These are phyloP conservation scores for Anthonomus grandis DNA, from an alignment of 1,140 invertebrate species.

Conservation along the genomic window DNA sequence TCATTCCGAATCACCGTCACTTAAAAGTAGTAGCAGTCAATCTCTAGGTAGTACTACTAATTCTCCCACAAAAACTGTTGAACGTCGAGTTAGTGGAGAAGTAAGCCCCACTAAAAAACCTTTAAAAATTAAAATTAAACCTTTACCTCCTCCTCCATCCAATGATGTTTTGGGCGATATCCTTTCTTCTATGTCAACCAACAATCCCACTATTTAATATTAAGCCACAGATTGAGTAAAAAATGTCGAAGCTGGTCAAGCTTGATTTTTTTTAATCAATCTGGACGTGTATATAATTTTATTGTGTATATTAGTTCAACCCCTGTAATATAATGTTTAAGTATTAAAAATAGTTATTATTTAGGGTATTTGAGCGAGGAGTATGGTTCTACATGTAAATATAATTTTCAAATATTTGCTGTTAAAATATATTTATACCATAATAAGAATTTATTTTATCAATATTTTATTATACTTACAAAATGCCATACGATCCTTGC, in stretches of 20 bases:
- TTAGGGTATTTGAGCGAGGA: conserved; percentile 4
- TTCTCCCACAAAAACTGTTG: conserved; percentile 20
- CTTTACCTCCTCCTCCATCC: conserved; percentile 34
- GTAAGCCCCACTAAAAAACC: conserved; percentile 28
- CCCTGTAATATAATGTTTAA: too few species aligned
- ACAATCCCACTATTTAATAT: conserved; percentile 34
- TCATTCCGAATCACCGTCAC: conserved; percentile 13
- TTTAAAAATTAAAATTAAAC: conserved; percentile 38
- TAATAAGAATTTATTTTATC: too few species aligned
- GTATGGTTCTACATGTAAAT: too few species aligned
- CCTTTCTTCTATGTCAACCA: conserved; percentile 45
- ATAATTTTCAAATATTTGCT: too few species aligned
- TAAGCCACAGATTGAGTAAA: conserved; percentile 28
- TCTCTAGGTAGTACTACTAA: conserved; percentile 9
- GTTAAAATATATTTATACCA: too few species aligned
- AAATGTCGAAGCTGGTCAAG: neutral
- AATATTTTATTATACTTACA: too few species aligned
- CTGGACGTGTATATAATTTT: neutral
- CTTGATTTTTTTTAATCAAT: conserved; percentile 16
- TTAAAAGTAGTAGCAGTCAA: conserved; percentile 18
- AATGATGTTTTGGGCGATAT: conserved; percentile 47
- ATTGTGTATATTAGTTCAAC: conserved; percentile 11
- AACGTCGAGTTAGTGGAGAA: conserved; percentile 12
- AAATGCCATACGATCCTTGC: too few species aligned
- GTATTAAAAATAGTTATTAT: too few species aligned